phyloP scores from a whole-genome alignment of 2,888 invertebrate species.

The Torymus auratus region DNA sequence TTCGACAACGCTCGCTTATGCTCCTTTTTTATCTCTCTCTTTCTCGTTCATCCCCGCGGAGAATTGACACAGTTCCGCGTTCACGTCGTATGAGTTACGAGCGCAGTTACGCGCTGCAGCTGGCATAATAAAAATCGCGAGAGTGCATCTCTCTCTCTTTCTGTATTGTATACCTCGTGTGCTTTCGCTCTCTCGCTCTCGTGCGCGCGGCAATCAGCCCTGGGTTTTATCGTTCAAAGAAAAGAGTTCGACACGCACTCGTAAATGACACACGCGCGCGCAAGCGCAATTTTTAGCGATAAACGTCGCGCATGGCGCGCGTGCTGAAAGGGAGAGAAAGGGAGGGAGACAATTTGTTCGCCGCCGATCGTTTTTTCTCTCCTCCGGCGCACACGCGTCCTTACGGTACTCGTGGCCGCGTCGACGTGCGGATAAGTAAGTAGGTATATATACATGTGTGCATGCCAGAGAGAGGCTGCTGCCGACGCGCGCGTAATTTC shows the following conservation, averaged over 20 bases:
- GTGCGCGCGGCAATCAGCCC: constrained; percentile 64
- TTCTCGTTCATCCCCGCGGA: background rate
- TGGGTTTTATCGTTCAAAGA: constrained; percentile 70
- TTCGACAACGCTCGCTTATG: background rate
- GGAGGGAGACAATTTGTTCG: constrained; percentile 46
- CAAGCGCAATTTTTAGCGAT: constrained; percentile 47
- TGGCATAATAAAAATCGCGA: constrained; percentile 71
- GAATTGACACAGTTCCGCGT: constrained; percentile 71
- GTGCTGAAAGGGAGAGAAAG: background rate
- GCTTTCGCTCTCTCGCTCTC: constrained; percentile 49
- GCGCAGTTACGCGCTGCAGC: constrained; percentile 64
- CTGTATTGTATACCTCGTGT: constrained; percentile 58
- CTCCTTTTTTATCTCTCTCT: background rate
- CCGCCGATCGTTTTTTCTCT: constrained; percentile 14
- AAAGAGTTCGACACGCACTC: constrained; percentile 61
- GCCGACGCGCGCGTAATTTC: constrained; percentile 22
- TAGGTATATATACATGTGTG: background rate
- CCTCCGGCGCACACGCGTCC: background rate
- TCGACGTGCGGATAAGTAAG: too few species aligned
- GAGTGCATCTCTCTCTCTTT: constrained; percentile 65
- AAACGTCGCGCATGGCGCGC: constrained; percentile 44
- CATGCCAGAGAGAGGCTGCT: background rate
- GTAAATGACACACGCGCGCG: constrained; percentile 57
- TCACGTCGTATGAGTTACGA: constrained; percentile 69
- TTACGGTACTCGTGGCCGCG: constrained; percentile 27